Conservation (phyloP, 2,797 vertebrate species). For the Peromyscus aztecus region DNA sequence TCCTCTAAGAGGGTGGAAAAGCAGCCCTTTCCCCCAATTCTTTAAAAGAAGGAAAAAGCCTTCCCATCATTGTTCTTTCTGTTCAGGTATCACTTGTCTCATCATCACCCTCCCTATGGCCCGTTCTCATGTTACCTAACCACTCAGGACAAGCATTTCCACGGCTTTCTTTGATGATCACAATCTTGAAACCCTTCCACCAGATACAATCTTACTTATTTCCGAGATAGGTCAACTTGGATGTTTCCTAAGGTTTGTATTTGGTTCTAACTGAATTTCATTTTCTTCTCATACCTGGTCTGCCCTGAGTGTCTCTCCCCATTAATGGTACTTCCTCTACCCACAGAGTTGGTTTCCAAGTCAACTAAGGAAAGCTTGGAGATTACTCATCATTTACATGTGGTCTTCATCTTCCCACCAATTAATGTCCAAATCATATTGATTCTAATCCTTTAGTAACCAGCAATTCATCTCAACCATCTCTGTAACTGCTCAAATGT, state of each 20-base stretch:
- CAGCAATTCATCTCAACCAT: not conserved
- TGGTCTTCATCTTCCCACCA: not conserved
- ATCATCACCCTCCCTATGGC: not conserved
- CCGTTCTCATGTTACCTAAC: not conserved
- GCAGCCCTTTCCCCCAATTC: not conserved
- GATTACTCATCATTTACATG: not conserved
- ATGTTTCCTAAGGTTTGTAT: conserved; percentile 40
- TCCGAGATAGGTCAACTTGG: not conserved
- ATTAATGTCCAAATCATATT: not conserved
- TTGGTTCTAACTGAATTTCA: not conserved
- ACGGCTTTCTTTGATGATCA: not conserved
- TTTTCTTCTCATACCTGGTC: conserved; percentile 15
- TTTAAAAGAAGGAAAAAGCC: conserved; percentile 43
- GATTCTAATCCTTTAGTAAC: conserved; percentile 4
- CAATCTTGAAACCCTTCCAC: conserved; percentile 23
- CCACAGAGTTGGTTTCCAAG: not conserved
- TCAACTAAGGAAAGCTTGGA: not conserved
- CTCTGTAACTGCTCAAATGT: conserved; percentile 1
- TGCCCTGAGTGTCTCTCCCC: not conserved
- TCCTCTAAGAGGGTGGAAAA: not conserved
- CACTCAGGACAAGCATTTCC: not conserved
- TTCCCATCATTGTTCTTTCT: not conserved
- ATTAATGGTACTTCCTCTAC: not conserved
- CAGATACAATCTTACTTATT: conserved; percentile 4
- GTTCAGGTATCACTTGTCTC: not conserved